Percentiles rank a stretch among this genome's conserved stretches.
phyloP scores from a whole-genome alignment of 30 jellyfish, hydroid and myxozoan species.

The Chrysaora quinquecirrha region DNA sequence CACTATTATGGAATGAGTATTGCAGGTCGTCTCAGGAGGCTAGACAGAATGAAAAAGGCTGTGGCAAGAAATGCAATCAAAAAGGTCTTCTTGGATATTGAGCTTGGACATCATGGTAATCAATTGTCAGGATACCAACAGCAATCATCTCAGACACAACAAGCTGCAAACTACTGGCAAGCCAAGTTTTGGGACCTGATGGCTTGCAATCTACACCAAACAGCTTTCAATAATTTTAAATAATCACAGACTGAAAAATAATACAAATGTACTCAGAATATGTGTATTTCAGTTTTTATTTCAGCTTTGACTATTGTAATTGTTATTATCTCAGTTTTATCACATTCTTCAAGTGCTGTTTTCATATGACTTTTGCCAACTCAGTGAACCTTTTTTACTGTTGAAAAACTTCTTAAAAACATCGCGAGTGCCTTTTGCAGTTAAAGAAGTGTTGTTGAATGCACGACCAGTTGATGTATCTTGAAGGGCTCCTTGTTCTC shows the following conservation, averaged over 20 bases:
- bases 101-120: neutral
- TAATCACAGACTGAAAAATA: no score
- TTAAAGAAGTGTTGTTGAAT: neutral
- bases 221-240: no score
- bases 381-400: constrained; percentile 20
- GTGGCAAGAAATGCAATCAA: constrained; percentile 31
- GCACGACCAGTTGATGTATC: neutral
- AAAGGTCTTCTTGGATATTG: constrained; percentile 18
- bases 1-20: constrained; percentile 21
- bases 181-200: neutral
- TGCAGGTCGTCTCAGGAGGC: constrained; percentile 28
- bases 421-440: constrained; percentile 5
- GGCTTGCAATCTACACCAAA: no score
- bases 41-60: constrained; percentile 17
- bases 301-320: neutral
- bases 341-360: neutral
- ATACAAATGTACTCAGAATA: neutral
- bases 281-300: neutral
- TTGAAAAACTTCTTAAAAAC: constrained; percentile 14
- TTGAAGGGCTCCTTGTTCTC: constrained; percentile 10
- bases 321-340: neutral
- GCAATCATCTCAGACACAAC: neutral
- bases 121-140: constrained; percentile 22
- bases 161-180: neutral
- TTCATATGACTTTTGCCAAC: constrained; percentile 43